phyloP scores from a whole-genome alignment of 1,140 invertebrate species.

The Hetaerina americana region DNA sequence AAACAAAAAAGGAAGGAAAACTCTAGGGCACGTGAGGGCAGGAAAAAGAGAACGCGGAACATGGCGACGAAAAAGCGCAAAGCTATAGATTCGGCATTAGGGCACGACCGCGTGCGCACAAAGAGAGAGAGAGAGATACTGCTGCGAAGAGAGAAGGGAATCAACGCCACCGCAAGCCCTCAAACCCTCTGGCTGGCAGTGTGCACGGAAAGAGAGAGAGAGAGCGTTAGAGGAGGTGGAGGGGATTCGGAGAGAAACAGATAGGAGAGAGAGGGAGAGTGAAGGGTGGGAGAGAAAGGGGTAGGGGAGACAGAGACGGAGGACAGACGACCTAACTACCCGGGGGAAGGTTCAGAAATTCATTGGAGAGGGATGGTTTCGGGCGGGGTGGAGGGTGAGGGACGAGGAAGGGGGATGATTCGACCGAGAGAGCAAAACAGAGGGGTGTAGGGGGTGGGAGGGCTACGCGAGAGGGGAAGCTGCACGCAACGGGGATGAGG shows the following conservation, averaged over 20 bases:
- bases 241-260: not conserved
- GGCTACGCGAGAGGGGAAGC: too few species aligned
- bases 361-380: not conserved
- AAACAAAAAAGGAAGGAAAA: not conserved
- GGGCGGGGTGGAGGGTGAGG: too few species aligned
- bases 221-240: too few species aligned
- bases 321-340: not conserved
- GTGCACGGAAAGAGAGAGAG: too few species aligned
- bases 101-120: not conserved
- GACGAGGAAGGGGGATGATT: not conserved
- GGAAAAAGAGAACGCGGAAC: not conserved
- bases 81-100: not conserved
- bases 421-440: not conserved
- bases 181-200: not conserved
- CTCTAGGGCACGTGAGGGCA: not conserved
- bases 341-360: not conserved
- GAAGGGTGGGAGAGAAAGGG: not conserved
- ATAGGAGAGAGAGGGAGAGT: not conserved
- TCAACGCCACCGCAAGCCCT: not conserved
- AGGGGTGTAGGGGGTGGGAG: not conserved
- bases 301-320: not conserved
- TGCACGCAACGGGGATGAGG: too few species aligned
- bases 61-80: not conserved
- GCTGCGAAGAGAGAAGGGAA: too few species aligned
- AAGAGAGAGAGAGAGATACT: too few species aligned